Evolutionary conservation across 2,113 vertebrate species (phyloP).

Genomic region (Cinclus mexicanus): DNA sequence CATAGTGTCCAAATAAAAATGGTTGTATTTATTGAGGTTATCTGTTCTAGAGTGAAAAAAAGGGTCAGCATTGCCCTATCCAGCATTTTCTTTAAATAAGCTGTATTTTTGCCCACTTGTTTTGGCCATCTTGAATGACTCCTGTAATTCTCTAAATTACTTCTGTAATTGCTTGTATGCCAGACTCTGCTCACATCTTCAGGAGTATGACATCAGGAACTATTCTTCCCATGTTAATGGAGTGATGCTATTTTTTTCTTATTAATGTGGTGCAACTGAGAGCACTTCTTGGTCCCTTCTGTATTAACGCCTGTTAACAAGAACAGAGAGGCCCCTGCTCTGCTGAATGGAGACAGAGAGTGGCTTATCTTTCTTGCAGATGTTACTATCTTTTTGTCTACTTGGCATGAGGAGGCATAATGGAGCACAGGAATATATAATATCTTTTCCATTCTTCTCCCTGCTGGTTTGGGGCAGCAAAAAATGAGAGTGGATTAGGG

Average conservation of each 20-base stretch:
- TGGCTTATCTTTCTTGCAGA: constrained; percentile 55
- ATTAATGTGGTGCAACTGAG: neutral
- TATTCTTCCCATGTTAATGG: neutral
- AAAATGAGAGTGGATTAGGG: neutral
- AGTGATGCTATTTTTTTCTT: neutral
- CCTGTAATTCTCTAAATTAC: neutral
- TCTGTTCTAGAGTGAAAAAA: neutral
- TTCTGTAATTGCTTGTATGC: neutral
- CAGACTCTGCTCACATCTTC: neutral
- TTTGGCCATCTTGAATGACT: neutral
- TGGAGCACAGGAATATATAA: neutral
- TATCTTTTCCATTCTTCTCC: constrained; percentile 16
- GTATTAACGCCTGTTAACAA: neutral
- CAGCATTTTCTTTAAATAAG: neutral
- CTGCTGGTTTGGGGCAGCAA: neutral
- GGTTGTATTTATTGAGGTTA: neutral
- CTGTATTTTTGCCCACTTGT: neutral
- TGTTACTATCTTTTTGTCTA: constrained; percentile 28
- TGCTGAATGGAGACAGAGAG: constrained; percentile 7
- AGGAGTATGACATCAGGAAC: neutral
- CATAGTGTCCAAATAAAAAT: neutral
- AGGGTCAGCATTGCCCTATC: neutral
- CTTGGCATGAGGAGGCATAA: neutral
- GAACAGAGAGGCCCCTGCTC: neutral
- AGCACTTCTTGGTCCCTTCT: neutral